Conservation (phyloP, 1,140 invertebrate species). For the Nixonia krombeini region DNA sequence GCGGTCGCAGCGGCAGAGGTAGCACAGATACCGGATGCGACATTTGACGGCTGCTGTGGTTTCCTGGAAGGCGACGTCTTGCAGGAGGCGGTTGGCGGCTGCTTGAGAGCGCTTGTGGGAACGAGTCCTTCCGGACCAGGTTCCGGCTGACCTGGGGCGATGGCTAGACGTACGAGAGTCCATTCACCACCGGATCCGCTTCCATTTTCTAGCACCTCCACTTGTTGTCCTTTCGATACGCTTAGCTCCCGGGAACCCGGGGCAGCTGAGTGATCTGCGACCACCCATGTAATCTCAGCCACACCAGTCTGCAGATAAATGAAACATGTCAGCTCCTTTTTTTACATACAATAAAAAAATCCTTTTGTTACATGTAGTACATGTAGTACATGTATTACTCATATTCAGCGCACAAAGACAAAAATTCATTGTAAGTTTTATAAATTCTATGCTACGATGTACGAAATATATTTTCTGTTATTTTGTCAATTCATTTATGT, state of each 20-base stretch:
- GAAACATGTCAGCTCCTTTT: not conserved
- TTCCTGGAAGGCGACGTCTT: conserved; percentile 77
- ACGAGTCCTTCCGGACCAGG: conserved; percentile 85
- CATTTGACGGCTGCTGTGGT: conserved; percentile 19
- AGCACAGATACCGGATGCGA: too few species aligned
- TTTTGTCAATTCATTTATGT: too few species aligned
- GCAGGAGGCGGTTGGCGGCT: conserved; percentile 76
- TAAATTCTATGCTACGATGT: too few species aligned
- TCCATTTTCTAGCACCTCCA: conserved; percentile 87
- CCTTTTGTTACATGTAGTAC: too few species aligned
- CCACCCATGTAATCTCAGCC: conserved; percentile 89
- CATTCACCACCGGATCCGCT: conserved; percentile 62
- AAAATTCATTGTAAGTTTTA: too few species aligned
- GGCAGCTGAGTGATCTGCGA: conserved; percentile 83
- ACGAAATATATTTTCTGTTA: too few species aligned
- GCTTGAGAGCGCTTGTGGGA: conserved; percentile 86
- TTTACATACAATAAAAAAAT: too few species aligned
- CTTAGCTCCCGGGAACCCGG: conserved; percentile 80
- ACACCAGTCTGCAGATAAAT: conserved; percentile 75
- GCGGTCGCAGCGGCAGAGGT: conserved; percentile 7
- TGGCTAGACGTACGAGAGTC: conserved; percentile 70
- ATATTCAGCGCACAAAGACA: too few species aligned
- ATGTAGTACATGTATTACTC: too few species aligned
- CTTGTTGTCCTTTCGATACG: conserved; percentile 90
- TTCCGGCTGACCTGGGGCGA: conserved; percentile 71